Conservation (phyloP, 2,888 invertebrate genomes). For the Caenorhabditis virilis region DNA sequence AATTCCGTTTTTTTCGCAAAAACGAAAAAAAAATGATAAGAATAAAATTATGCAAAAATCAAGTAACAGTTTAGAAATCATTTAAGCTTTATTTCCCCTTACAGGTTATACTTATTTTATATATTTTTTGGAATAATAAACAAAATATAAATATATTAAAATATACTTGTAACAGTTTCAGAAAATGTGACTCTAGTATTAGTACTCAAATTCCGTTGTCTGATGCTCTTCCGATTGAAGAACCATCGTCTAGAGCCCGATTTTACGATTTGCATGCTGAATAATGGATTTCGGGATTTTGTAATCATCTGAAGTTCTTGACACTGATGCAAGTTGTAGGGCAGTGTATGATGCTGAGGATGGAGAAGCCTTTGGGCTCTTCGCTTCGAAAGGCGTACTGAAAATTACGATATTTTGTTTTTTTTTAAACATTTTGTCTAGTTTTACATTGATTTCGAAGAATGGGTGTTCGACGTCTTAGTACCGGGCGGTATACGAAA, state of each 20-base stretch:
- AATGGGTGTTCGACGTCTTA: conserved; percentile 37
- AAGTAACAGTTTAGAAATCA: no score
- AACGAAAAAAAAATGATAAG: background rate
- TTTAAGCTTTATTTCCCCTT: no score
- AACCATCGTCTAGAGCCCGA: conserved; percentile 36
- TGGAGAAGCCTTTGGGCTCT: conserved; percentile 12
- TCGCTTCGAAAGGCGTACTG: conserved; percentile 35
- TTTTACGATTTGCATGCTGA: conserved; percentile 25
- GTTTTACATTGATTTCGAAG: conserved; percentile 25
- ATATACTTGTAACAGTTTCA: conserved; percentile 35
- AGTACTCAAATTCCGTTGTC: conserved; percentile 15
- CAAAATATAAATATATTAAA: conserved; percentile 7
- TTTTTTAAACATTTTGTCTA: background rate
- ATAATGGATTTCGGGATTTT: conserved; percentile 26
- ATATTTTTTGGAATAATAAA: background rate
- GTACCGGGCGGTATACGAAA: conserved; percentile 34
- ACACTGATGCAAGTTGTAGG: background rate
- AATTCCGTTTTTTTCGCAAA: background rate
- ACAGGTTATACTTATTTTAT: background rate
- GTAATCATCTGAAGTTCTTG: conserved; percentile 23
- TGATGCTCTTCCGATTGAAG: conserved; percentile 9
- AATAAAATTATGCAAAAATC: no score
- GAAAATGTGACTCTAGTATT: conserved; percentile 21
- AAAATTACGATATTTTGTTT: conserved; percentile 1
- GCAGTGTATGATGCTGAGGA: no score